Base-by-base conservation (phyloP, 2,888 invertebrate genomes). In the Pegoplata infirma region DNA sequence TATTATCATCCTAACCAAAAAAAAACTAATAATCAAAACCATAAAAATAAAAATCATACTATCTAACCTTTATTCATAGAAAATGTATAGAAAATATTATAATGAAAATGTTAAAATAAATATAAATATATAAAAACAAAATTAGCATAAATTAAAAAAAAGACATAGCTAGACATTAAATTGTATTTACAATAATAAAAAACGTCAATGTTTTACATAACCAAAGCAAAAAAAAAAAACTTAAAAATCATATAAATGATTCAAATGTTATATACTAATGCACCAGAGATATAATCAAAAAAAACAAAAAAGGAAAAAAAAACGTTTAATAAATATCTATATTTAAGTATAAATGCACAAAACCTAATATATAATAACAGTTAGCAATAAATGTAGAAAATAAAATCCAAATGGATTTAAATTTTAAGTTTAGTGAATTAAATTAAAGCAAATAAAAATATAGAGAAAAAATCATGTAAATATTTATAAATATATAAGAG, bases 221-320 rank as follows among this genome's bases (percentile, higher is more conserved):
- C 12, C 25, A 17, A 66, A 59, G 36, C 23, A 19, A 40, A 36
- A 25, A 51, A n/a, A 4, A 23, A 12, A 8, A 53, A 56, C 2
- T 8, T 17, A 49, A 51, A 66, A 28, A 14, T 17, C 14, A 63
- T 17, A 3, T 49, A 59, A 51, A 53, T 46, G 16, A 55, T 46
- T 64, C 69, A 73, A 51, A 68, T 77, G 36, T 77, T 61, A 66
- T 8, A 74, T 67, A 66, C 46, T 63, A 72, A 64, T 49, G 58
- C 74, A 71, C 71, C 40, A 78, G 49, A 72, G 40, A 53, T 56
- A 51, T 51, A 49, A 67, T 47, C 21, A 78, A 74, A 53, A 64
- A 8, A 25, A 25, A 23, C 17, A 25, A 46, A 8, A 14, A n/a
- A 63, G 23, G 61, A 51, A 61, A 55, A 32, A 51, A 17, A n/a